These are phyloP conservation scores for Tor tambroides DNA, from an alignment of 2,113 vertebrate species.

Conservation along the genomic window DNA sequence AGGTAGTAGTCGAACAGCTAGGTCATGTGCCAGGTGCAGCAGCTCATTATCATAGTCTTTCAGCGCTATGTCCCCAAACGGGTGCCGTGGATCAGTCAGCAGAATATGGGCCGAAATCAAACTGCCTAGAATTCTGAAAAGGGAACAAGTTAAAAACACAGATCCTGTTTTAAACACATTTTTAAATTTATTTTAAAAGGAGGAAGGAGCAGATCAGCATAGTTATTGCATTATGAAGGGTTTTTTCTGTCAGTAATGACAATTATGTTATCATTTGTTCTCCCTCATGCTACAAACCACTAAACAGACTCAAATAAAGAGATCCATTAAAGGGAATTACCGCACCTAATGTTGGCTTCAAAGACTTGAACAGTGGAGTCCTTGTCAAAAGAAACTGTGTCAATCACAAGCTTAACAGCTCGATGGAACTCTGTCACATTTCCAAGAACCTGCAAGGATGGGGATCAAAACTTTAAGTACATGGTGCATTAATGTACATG, in stretches of 20 bases:
- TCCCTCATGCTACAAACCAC: neutral
- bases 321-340: neutral
- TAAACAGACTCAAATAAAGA: neutral
- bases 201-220: neutral
- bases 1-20: slow-evolving; percentile 92
- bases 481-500: neutral
- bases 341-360: slow-evolving; percentile 95
- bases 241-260: neutral
- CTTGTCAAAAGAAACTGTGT: slow-evolving; percentile 96
- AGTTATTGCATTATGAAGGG: neutral
- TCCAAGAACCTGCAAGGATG: slow-evolving; percentile 86
- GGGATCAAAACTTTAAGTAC: neutral
- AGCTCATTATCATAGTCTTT: slow-evolving; percentile 93
- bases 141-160: neutral
- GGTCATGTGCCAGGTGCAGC: slow-evolving; percentile 91
- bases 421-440: slow-evolving; percentile 95
- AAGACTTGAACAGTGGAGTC: slow-evolving; percentile 98
- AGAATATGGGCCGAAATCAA: slow-evolving; percentile 96
- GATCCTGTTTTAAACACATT: neutral
- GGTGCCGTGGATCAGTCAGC: slow-evolving; percentile 91
- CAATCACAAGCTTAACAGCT: slow-evolving; percentile 94
- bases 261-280: neutral
- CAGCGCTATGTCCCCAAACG: slow-evolving; percentile 89
- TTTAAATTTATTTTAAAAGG: neutral
- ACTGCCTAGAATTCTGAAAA: slow-evolving; percentile 89